Base-by-base conservation (phyloP, 2,797 vertebrate species). In the Microchirus variegatus region DNA sequence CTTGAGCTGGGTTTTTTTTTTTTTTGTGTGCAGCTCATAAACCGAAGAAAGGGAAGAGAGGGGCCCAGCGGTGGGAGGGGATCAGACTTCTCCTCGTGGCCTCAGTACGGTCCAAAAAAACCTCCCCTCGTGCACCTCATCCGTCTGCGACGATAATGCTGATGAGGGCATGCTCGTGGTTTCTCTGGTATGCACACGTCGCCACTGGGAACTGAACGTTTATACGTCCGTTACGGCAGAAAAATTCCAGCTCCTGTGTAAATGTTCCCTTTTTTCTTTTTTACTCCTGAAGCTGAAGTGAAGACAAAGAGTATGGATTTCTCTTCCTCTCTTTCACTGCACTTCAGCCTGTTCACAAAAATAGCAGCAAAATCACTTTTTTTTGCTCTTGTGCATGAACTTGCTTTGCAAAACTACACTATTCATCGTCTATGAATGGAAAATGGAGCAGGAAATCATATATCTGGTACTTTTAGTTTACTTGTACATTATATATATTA, bases 21-120 rank as follows among this genome's bases (percentile, higher is more conserved):
- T 86, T 90, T 90, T 90, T 91, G 86, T 90, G 68, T 82, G 76
- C 70, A 55, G 73, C 84, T 79, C 73, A 80, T 67, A 83, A 85
- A 84, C 52, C 42, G 74, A 70, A 84, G 81, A 82, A 81, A 75
- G 77, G 64, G 71, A 56, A 61, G 58, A 75, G 75, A 79, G 82
- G 79, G 89, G 82, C 85, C 84, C 82, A 64, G 80, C 16, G 13
- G 63, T 14, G 69, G 85, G 87, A 81, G 77, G 59, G 71, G 80
- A 44, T 79, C 73, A 52, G 73, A 67, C 73, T 71, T 76, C 5
- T 70, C 67, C 75, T 60, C 56, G 10, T 79, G 59, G 72, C 77
- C 77, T 80, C 40, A 0, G 75, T 73, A 75, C 78, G 58, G 83
- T 76, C 63, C 57, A 31, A 56, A 11, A 11, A 11, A 22, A 55